Evolutionary conservation across 2,797 vertebrate genomes (phyloP).

Genomic region (Psittacula echo): DNA sequence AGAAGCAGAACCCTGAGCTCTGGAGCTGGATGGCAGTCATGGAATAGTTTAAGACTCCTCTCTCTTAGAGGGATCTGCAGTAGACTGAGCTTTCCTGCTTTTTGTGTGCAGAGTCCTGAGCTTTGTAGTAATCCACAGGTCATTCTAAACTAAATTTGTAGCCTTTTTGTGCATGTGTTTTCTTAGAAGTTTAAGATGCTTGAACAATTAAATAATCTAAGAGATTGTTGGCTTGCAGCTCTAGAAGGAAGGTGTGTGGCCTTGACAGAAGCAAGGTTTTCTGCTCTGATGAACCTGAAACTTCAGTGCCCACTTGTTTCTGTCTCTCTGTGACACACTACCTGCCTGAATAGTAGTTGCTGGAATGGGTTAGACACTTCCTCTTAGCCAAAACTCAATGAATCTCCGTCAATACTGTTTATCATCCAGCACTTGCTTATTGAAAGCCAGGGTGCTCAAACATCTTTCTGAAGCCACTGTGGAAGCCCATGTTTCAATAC

Average conservation of each 20-base stretch:
- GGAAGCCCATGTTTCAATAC: neutral
- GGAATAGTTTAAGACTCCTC: neutral
- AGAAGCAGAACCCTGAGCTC: neutral
- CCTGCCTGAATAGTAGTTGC: neutral
- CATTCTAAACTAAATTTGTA: neutral
- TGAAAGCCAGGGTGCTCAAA: neutral
- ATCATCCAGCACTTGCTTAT: neutral
- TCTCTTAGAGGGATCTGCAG: neutral
- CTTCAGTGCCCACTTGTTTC: neutral
- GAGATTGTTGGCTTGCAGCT: neutral
- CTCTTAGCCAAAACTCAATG: neutral
- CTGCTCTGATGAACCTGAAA: neutral
- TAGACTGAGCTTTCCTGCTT: neutral
- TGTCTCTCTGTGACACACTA: neutral
- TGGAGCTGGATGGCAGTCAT: neutral
- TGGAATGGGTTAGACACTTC: neutral
- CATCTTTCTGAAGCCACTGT: neutral
- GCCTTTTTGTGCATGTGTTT: neutral
- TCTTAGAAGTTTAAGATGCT: neutral
- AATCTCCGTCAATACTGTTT: neutral
- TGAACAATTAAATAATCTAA: neutral
- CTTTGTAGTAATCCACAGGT: neutral
- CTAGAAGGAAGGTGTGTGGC: neutral
- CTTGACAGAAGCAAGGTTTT: neutral
- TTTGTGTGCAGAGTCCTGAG: neutral